A percentile compares a stretch with the other conserved stretches of the same genome.
phyloP scores from a whole-genome alignment of 2,113 vertebrate genomes.

The Bolborhynchus lineola region DNA sequence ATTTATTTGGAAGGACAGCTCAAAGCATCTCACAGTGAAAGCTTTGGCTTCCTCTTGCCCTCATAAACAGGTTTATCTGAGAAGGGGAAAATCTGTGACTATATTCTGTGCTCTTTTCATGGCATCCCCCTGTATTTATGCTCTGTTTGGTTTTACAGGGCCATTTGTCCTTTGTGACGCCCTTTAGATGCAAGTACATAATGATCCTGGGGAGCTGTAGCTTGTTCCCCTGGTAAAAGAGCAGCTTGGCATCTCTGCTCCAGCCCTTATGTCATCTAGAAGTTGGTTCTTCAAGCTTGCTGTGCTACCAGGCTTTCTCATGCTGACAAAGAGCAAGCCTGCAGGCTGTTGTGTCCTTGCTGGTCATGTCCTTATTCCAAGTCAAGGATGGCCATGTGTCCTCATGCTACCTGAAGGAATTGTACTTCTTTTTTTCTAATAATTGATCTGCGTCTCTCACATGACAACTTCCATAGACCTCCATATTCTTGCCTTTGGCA shows the following conservation, averaged over 20 bases:
- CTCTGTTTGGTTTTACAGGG: not conserved
- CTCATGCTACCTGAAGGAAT: not conserved
- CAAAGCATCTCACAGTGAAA: not conserved
- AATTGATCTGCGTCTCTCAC: not conserved
- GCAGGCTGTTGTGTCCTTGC: not conserved
- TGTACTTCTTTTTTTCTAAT: not conserved
- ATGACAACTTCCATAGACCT: not conserved
- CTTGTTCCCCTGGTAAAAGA: not conserved
- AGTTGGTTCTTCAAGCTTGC: not conserved
- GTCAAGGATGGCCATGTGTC: not conserved
- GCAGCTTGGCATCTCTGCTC: slow-evolving; percentile 1
- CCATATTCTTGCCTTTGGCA: not conserved
- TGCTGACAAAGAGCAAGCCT: not conserved
- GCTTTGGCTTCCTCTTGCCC: not conserved
- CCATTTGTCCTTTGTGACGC: not conserved
- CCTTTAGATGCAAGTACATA: not conserved
- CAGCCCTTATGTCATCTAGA: not conserved
- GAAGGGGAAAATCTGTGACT: not conserved
- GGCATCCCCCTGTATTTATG: not conserved
- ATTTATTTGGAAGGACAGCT: slow-evolving; percentile 14
- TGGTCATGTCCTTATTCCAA: not conserved
- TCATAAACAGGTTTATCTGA: not conserved
- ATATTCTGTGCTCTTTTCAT: not conserved
- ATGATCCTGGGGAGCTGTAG: not conserved
- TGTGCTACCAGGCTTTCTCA: not conserved